phyloP scores from a whole-genome alignment of 2,797 vertebrate species.

The Jordanella pulchra region DNA sequence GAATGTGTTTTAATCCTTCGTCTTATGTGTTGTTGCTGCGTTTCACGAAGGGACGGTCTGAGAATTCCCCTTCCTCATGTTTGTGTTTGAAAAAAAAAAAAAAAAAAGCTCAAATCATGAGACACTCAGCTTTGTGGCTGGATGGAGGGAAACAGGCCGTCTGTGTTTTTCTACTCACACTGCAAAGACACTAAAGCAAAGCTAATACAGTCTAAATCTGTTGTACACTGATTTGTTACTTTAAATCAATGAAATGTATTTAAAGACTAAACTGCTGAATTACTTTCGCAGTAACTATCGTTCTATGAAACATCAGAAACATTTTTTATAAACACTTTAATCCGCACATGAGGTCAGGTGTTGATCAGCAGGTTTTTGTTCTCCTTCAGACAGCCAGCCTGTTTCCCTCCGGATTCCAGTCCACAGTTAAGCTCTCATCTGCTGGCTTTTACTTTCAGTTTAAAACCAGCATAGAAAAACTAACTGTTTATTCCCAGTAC shows the following conservation, averaged over 20 bases:
- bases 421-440: constrained; percentile 5
- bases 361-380: constrained; percentile 2
- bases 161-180: background rate
- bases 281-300: background rate
- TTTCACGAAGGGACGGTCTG: constrained; percentile 9
- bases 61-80: constrained; percentile 11
- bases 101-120: constrained; percentile 7
- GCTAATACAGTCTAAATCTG: background rate
- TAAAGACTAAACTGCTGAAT: background rate
- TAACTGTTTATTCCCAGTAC: constrained; percentile 18
- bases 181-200: background rate
- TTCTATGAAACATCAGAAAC: background rate
- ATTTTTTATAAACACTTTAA: background rate
- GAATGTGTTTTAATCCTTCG: constrained; percentile 21
- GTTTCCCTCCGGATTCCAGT: background rate
- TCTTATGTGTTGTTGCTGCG: constrained; percentile 17
- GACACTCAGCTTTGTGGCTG: background rate
- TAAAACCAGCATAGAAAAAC: background rate
- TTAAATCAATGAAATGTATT: background rate
- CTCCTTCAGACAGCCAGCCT: background rate
- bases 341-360: background rate
- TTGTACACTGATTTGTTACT: background rate
- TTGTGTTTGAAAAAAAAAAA: background rate
- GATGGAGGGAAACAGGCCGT: background rate
- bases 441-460: background rate